Percentiles rank a stretch among this genome's conserved stretches.
These are phyloP conservation scores for Oxyura jamaicensis DNA, from an alignment of 2,113 vertebrate species.

Conservation along the genomic window DNA sequence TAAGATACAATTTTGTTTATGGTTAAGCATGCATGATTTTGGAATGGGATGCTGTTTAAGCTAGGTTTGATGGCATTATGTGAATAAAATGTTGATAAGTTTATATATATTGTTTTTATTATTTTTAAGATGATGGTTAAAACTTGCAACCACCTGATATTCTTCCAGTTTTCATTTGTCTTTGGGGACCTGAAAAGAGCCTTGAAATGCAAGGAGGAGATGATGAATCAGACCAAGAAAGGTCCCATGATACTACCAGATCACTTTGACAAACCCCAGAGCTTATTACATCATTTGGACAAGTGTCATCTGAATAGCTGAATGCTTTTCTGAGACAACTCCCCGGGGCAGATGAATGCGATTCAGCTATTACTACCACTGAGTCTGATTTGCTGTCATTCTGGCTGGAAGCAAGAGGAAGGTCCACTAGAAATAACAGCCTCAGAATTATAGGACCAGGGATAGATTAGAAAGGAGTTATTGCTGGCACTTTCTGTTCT, in stretches of 20 bases:
- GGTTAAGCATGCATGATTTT: neutral
- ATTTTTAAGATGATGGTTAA: neutral
- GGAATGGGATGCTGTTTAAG: neutral
- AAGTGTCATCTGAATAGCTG: neutral
- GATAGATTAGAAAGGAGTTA: slow-evolving; percentile 35
- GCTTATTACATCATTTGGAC: neutral
- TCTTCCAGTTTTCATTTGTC: neutral
- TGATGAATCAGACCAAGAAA: neutral
- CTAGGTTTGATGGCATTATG: neutral
- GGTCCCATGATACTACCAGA: neutral
- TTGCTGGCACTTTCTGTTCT: slow-evolving; percentile 25
- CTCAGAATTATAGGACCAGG: neutral
- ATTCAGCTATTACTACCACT: neutral
- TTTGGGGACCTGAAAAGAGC: neutral
- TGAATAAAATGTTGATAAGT: neutral
- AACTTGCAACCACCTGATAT: neutral
- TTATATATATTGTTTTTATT: neutral
- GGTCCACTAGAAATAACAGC: slow-evolving; percentile 32
- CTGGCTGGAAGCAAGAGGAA: neutral
- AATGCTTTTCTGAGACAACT: slow-evolving; percentile 15
- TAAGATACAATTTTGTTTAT: neutral
- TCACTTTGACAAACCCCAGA: slow-evolving; percentile 16
- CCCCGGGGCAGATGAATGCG: neutral
- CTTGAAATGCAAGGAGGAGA: neutral
- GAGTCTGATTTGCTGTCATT: slow-evolving; percentile 23